Conservation (phyloP, 1,140 invertebrate species). For the Neotoxoptera formosana region DNA sequence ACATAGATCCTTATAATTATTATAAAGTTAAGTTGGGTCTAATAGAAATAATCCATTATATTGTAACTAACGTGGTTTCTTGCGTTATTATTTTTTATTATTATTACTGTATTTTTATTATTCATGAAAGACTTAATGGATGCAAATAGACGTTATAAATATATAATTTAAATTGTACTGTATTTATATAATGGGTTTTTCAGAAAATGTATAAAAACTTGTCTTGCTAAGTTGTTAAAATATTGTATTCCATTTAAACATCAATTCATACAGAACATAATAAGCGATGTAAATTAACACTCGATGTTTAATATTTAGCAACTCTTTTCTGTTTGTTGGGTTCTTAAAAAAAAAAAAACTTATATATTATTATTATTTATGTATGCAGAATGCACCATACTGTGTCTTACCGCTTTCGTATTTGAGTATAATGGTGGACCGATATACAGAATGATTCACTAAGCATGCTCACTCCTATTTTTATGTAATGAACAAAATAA, state of each 20-base stretch:
- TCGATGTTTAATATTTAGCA: not conserved
- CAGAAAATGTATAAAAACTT: not conserved
- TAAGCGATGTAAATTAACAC: not conserved
- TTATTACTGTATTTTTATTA: not conserved
- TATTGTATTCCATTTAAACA: not conserved
- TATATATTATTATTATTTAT: not conserved
- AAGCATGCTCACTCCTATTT: too few species aligned
- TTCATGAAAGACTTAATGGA: slow-evolving; percentile 1
- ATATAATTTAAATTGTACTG: not conserved
- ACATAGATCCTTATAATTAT: not conserved
- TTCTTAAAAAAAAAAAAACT: not conserved
- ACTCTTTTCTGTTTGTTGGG: not conserved
- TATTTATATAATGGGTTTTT: not conserved
- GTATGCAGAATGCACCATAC: not conserved
- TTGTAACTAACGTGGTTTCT: not conserved
- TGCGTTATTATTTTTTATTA: not conserved
- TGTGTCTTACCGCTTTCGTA: not conserved
- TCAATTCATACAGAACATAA: not conserved
- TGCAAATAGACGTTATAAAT: slow-evolving; percentile 20
- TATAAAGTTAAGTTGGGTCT: not conserved
- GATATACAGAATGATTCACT: not conserved
- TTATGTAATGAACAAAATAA: too few species aligned
- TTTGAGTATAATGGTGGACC: not conserved
- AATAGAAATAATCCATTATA: slow-evolving; percentile 30
- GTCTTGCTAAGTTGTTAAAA: not conserved